Evolutionary conservation across 2,113 vertebrate species (phyloP), one percentile per base, ranked within the genome.

Genomic region (Oostethus manadensis): DNA sequence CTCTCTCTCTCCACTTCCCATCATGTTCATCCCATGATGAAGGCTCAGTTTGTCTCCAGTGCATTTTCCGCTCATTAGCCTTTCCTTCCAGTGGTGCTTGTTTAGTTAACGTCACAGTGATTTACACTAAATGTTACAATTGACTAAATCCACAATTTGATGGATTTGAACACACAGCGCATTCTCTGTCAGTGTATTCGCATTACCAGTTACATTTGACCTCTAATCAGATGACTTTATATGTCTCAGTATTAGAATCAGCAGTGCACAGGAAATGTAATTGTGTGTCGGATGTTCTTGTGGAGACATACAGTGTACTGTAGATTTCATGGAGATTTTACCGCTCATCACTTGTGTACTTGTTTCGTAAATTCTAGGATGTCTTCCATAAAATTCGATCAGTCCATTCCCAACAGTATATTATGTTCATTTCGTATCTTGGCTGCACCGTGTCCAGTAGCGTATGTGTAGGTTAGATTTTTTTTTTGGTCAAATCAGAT

Each of bases 91-190:
- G 64, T 63, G 45, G 66, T 1, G 63, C 46, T 68, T 68, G 64
- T 83, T 82, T 79, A 71, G 74, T 76, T 79, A 79, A 74, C 77
- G 76, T 62, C 77, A 71, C 65, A 64, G 64, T 79, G 77, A 83
- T 80, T 83, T 77, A 83, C 0, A 35, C 60, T 68, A 62, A 70
- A 68, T 68, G 68, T 71, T 71, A 68, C 46, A 62, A 29, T 26
- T 50, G 60, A 42, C 51, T 21, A 40, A 22, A 35, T 7, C 47
- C 35, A 46, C 38, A 18, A 38, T 1, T 10, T 20, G 21, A 68
- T 11, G 21, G 4, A n/a, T 15, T 55, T n/a, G 13, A 58, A 63
- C 15, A 56, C 1, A 10, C 38, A 56, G 8, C 22, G 10, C 15
- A 10, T 7, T 51, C 29, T 13, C 23, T 33, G 16, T 33, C 8